Conservation (phyloP, 2,888 invertebrate genomes). For the Thereva nobilitata region DNA sequence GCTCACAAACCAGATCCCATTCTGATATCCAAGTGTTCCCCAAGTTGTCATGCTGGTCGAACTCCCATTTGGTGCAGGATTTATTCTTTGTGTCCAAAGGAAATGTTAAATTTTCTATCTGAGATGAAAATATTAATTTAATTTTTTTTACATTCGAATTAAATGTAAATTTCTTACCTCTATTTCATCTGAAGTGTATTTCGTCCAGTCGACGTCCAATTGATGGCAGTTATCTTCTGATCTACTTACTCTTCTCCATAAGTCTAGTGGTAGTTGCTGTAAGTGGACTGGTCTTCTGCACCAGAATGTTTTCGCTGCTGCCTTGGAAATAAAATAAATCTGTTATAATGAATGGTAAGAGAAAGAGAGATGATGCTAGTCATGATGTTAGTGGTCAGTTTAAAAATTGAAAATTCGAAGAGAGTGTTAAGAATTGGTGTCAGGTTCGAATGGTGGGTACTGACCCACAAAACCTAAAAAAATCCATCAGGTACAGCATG, state of each 20-base stretch:
- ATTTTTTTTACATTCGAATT: not conserved
- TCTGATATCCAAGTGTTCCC: constrained; percentile 75
- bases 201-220: constrained; percentile 59
- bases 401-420: too few species aligned
- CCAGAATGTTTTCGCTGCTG: constrained; percentile 70
- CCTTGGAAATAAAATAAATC: constrained; percentile 55
- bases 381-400: too few species aligned
- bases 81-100: constrained; percentile 57
- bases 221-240: constrained; percentile 65
- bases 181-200: constrained; percentile 47
- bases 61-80: constrained; percentile 67
- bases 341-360: not conserved
- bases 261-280: constrained; percentile 60
- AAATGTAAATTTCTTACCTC: not conserved
- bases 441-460: too few species aligned
- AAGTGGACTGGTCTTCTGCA: constrained; percentile 67
- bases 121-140: constrained; percentile 4
- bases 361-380: too few species aligned
- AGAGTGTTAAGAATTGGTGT: too few species aligned
- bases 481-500: too few species aligned
- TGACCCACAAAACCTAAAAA: too few species aligned
- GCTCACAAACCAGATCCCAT: constrained; percentile 77
- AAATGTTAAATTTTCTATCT: constrained; percentile 52
- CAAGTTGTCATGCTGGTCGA: constrained; percentile 59
- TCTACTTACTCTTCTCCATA: constrained; percentile 72